A percentile compares a stretch with the other conserved stretches of the same genome.
Evolutionary conservation across 2,888 invertebrate species (phyloP).

Genomic region (Stenchaetothrips biformis): DNA sequence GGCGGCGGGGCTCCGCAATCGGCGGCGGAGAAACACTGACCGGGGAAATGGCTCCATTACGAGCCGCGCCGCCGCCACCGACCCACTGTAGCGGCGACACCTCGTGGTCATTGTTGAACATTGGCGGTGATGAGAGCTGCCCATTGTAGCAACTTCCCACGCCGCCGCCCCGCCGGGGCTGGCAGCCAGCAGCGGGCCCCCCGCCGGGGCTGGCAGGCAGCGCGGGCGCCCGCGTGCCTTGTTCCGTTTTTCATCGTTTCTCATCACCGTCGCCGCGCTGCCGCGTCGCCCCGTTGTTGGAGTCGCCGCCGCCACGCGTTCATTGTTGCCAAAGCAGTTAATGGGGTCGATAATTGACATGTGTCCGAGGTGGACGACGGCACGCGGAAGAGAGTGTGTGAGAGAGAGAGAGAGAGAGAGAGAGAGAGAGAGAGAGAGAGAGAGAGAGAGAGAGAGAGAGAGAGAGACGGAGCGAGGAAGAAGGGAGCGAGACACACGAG

Average conservation of each 20-base stretch:
- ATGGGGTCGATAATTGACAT: constrained; percentile 9
- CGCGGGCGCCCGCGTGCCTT: neutral
- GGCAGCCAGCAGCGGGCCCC: neutral
- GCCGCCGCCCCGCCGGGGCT: neutral
- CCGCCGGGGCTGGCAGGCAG: too few relatives aligned
- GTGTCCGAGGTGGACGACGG: neutral
- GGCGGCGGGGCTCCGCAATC: too few relatives aligned
- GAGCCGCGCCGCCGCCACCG: neutral
- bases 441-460: too few relatives aligned
- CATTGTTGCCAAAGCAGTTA: neutral
- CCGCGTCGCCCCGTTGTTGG: neutral
- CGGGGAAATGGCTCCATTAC: neutral
- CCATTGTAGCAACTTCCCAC: neutral
- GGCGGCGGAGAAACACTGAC: neutral
- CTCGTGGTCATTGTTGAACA: neutral
- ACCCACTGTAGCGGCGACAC: neutral
- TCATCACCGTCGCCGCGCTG: neutral
- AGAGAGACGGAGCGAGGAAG: too few relatives aligned
- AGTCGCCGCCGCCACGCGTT: neutral
- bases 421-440: too few relatives aligned
- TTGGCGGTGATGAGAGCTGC: neutral
- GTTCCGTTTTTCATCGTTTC: constrained; percentile 6
- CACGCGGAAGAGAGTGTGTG: neutral
- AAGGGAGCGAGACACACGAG: too few relatives aligned
- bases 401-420: too few relatives aligned